Base-by-base conservation (phyloP, 2,888 invertebrate genomes). In the Onchidella celtica region DNA sequence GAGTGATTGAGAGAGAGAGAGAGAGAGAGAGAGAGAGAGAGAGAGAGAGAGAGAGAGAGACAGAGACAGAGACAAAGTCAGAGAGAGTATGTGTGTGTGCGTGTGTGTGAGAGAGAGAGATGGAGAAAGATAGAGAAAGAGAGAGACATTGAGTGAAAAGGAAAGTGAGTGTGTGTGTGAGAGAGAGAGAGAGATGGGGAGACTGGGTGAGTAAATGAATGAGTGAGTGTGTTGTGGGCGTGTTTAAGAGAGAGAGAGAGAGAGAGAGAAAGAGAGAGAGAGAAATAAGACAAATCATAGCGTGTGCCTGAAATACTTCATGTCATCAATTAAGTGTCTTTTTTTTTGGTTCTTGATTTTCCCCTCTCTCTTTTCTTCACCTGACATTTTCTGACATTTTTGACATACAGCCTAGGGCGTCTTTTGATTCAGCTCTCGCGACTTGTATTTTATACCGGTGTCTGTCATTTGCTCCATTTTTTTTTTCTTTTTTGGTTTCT, bases 201-300 rank as follows among this genome's bases (percentile, higher is more conserved):
- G n/a, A n/a, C n/a, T n/a, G n/a, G n/a, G n/a, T n/a, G n/a, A n/a
- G n/a, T n/a, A n/a, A n/a, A n/a, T n/a, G n/a, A n/a, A n/a, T n/a
- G n/a, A n/a, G n/a, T n/a, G n/a, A n/a, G n/a, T n/a, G n/a, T 14
- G 40, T n/a, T n/a, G 4, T 32, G 36, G 40, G 36, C 14, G 70
- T 32, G 36, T 11, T 27, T n/a, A 40, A 38, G 3, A 40, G 70
- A 27, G 36, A 70, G 11, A 70, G 70, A 38, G 40, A 70, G 70
- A 38, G 36, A 70, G 70, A 36, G 40, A 38, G 70, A 70, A 40
- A 38, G 70, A 70, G 70, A 70, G 70, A 70, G 70, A 36, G 70
- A 70, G 40, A 38, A 38, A 38, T n/a, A 70, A 4, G 34, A 47
- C 9, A 47, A 17, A 47, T 47, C 3, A 29, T 9, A 29, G 66